Evolutionary conservation across 2,888 invertebrate species (phyloP).

Genomic region (Octonoba sinensis): DNA sequence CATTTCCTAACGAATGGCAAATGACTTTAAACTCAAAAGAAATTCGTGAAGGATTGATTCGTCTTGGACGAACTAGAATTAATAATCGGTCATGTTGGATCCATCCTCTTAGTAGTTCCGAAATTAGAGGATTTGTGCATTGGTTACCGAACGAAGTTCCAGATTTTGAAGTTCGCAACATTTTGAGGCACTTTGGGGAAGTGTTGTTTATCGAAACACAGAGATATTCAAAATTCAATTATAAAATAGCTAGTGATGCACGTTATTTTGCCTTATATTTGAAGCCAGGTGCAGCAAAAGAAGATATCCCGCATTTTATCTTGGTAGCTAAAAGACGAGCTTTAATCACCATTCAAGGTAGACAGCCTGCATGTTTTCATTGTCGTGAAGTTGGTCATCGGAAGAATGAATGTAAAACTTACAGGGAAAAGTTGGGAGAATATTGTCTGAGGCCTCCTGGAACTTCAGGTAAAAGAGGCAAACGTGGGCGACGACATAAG

Average conservation of each 20-base stretch:
- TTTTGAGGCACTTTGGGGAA: slow-evolving; percentile 7
- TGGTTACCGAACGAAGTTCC: slow-evolving; percentile 20
- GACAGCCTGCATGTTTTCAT: slow-evolving; percentile 33
- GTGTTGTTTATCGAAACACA: slow-evolving; percentile 26
- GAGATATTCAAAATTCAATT: slow-evolving; percentile 3
- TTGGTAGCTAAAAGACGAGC: neutral
- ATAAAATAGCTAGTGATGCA: slow-evolving; percentile 7
- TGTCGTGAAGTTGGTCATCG: slow-evolving; percentile 24
- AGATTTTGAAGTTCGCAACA: neutral
- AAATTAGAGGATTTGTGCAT: slow-evolving; percentile 32
- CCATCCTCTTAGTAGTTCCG: slow-evolving; percentile 18
- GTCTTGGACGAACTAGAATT: slow-evolving; percentile 13
- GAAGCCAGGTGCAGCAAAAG: slow-evolving; percentile 6
- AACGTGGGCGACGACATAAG: too few relatives aligned
- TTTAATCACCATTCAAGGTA: slow-evolving; percentile 21
- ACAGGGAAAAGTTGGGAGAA: neutral
- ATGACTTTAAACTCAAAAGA: neutral
- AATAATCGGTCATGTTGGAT: slow-evolving; percentile 32
- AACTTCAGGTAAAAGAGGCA: too few relatives aligned
- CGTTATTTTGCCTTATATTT: slow-evolving; percentile 31
- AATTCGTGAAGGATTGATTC: slow-evolving; percentile 24
- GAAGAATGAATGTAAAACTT: slow-evolving; percentile 21
- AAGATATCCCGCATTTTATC: slow-evolving; percentile 29
- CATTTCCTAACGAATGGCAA: slow-evolving; percentile 40
- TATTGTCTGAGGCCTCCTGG: neutral